A percentile compares a stretch with the other conserved stretches of the same genome.
phyloP scores from a whole-genome alignment of 1,140 invertebrate genomes.

The Sminthurinus signatus region DNA sequence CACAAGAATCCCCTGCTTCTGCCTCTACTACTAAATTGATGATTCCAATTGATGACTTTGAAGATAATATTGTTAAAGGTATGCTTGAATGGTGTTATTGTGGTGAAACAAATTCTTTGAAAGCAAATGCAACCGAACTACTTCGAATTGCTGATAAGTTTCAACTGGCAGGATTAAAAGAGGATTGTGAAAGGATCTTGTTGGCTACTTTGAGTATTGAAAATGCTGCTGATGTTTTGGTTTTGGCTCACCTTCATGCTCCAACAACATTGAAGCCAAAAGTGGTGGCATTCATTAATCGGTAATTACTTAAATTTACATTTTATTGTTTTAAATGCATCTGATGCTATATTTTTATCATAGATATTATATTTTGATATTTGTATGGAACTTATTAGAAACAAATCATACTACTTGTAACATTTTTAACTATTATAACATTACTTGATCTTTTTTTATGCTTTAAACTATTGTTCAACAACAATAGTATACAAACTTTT shows the following conservation, averaged over 20 bases:
- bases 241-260: conserved; percentile 39
- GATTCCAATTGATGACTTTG: conserved; percentile 39
- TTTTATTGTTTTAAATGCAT: not conserved
- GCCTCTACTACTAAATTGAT: no score
- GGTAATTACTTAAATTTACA: conserved; percentile 11
- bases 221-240: conserved; percentile 34
- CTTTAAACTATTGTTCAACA: no score
- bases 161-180: conserved; percentile 33
- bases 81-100: conserved; percentile 33
- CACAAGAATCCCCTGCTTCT: conserved; percentile 24
- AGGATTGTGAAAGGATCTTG: conserved; percentile 38
- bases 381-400: not conserved
- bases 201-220: conserved; percentile 33
- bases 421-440: no score
- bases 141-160: conserved; percentile 41
- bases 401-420: no score
- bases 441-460: no score
- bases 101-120: conserved; percentile 26
- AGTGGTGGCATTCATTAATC: conserved; percentile 38
- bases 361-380: not conserved
- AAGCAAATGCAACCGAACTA: conserved; percentile 34
- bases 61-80: conserved; percentile 37
- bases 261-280: conserved; percentile 28
- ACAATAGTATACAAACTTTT: no score
- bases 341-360: not conserved